These are phyloP conservation scores for Gallinago media DNA, from an alignment of 2,113 vertebrate species.

Conservation along the genomic window DNA sequence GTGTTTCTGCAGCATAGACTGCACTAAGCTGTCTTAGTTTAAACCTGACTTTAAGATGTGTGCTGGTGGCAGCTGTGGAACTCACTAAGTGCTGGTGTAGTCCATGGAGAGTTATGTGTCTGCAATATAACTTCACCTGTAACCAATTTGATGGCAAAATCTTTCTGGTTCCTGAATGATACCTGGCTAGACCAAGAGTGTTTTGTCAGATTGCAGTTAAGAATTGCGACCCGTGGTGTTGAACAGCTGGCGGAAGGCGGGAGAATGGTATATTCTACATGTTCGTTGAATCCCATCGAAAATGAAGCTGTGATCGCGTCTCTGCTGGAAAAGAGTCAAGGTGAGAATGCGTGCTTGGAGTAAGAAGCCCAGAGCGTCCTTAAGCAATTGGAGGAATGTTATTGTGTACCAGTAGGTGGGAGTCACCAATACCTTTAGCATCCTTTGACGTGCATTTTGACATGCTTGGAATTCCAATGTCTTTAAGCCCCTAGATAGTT, in stretches of 20 bases:
- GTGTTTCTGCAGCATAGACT: background rate
- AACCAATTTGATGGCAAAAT: background rate
- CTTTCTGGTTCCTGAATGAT: background rate
- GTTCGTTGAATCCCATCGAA: slow-evolving; percentile 94
- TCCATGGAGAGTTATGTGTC: background rate
- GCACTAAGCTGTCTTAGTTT: background rate
- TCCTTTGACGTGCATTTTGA: background rate
- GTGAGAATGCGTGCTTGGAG: slow-evolving; percentile 58
- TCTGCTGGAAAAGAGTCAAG: slow-evolving; percentile 95
- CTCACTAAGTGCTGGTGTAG: background rate
- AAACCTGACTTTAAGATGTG: background rate
- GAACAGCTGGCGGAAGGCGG: slow-evolving; percentile 95
- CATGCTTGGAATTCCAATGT: background rate
- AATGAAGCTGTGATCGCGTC: slow-evolving; percentile 94
- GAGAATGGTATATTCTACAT: slow-evolving; percentile 97
- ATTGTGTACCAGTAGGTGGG: background rate
- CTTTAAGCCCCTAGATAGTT: rapidly evolving
- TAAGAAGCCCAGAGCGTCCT: background rate
- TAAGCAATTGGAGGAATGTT: background rate
- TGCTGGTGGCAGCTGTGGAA: background rate
- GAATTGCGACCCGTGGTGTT: slow-evolving; percentile 92
- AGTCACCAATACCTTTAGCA: background rate
- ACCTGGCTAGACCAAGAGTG: background rate
- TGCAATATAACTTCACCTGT: background rate
- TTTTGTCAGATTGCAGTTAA: slow-evolving; percentile 88